Evolutionary conservation across 2,797 vertebrate genomes (phyloP), one percentile per base, ranked within the genome.

Genomic region (Saguinus oedipus): DNA sequence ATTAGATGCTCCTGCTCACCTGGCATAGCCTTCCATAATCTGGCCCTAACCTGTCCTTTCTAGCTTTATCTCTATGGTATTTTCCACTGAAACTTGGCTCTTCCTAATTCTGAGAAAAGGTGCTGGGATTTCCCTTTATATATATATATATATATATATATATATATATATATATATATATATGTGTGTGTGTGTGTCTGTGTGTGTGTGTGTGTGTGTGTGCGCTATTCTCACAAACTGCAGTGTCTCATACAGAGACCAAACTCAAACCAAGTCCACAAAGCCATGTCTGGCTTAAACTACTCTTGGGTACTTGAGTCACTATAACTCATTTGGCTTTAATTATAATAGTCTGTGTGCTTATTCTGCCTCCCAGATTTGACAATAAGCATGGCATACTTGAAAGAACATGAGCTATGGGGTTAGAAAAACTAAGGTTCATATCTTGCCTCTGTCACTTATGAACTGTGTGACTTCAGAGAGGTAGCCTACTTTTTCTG

Each of bases 101-200:
- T 82, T 94, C 36, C 90, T 92, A 64, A 53, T 95, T 97, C 94
- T 95, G 90, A 97, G 94, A 94, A 94, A 27, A 81, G 26, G 42
- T 53, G 15, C 53, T 68, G 55, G 88, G 30, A 72, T 90, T 97
- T 94, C 94, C 48, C 90, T 22, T 1, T 81, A 9, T 57, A 8
- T 57, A 22, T 17, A 36, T 36, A 36, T 36, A 36, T 36, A 36
- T 36, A 36, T 36, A 36, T 36, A 36, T 36, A 36, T 36, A 36
- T 36, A 36, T 36, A 36, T 36, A 36, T 36, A 36, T 36, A 36
- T 36, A 36, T 36, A 36, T 36, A 36, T 36, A 36, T 36, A 36
- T 36, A 36, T 36, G 68, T 53, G 17, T 53, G 50, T 20, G 50
- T 55, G 53, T 55, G 20, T 55, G 53, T 20, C 7, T 20, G 2